Base-by-base conservation (phyloP, 2,888 invertebrate genomes). In the Ashinkailepas kermadecensis region DNA sequence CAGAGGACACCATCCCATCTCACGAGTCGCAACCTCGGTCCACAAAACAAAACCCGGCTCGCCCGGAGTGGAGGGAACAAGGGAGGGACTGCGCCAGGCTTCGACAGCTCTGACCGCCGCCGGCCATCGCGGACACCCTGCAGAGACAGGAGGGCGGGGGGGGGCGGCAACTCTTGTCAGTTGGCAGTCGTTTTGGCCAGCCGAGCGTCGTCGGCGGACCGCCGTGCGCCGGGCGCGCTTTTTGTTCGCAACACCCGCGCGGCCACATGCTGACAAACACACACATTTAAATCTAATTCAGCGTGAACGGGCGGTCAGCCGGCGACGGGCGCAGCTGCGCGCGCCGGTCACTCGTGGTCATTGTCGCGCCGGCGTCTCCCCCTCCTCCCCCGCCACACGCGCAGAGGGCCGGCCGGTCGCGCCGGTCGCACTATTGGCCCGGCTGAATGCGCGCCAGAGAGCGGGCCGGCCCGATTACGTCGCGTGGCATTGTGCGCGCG, bases 201-300 rank as follows among this genome's bases (percentile, higher is more conserved):
- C 15, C 62, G 15, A 7, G 15, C 15, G 15, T 18, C 18, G 18
- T 7, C 15, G 13, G 18, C 18, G 62, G 62, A 7, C 65, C n/a
- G 10, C 18, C 23, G 65, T 23, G 65, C 65, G n/a, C n/a, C 65
- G n/a, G 59, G 12, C 65, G 15, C 74, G 54, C 10, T 74, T 74
- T 74, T 74, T 54, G 54, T 74, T 21, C 74, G 11, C 56, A 7
- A n/a, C 65, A 6, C 11, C 74, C 54, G 54, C 56, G 18, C 74
- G 74, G 74, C 74, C 74, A 74, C 74, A 74, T 56, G 74, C 74
- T 74, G 74, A 74, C 74, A 74, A 74, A 74, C 74, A 74, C 74
- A 74, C 74, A 54, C 74, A 74, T 74, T 74, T 74, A 74, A 74
- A 74, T 74, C 74, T 74, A 74, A 74, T 74, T 74, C 74, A 74